Conservation (phyloP, 1,140 invertebrate species). For the Cotesia glomerata region DNA sequence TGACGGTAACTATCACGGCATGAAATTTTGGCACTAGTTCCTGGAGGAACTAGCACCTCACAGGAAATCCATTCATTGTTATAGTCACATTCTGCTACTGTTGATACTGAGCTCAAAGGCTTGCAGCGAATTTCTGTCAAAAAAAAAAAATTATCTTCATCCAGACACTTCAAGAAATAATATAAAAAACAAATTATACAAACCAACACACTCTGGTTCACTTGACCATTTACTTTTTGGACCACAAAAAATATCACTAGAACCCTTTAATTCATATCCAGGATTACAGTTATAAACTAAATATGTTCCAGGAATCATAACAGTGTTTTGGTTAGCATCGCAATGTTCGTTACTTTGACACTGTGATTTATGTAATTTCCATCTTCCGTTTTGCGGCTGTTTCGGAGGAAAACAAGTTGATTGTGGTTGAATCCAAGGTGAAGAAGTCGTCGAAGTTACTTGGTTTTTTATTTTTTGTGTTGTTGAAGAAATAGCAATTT, state of each 20-base stretch:
- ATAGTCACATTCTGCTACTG: conserved; percentile 37
- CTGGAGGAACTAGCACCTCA: conserved; percentile 35
- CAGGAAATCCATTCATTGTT: conserved; percentile 39
- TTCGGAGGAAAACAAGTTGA: conserved; percentile 42
- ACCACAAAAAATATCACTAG: conserved; percentile 44
- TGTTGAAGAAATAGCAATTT: not conserved
- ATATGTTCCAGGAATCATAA: conserved; percentile 42
- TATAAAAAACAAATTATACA: conserved; percentile 11
- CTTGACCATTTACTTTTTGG: conserved; percentile 46
- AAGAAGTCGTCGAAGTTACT: conserved; percentile 2
- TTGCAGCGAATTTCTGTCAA: conserved; percentile 51
- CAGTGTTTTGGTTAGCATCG: conserved; percentile 14
- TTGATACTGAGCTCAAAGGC: conserved; percentile 40
- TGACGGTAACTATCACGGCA: conserved; percentile 48
- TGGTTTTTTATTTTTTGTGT: not conserved
- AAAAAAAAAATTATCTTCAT: conserved; percentile 15
- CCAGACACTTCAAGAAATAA: not conserved
- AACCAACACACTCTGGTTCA: conserved; percentile 50
- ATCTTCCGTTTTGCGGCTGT: conserved; percentile 49
- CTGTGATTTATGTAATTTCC: conserved; percentile 44
- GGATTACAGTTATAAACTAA: conserved; percentile 50
- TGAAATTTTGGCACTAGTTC: conserved; percentile 41
- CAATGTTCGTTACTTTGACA: conserved; percentile 40
- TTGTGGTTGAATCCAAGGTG: conserved; percentile 2
- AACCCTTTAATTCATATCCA: conserved; percentile 43